A percentile compares a stretch with the other conserved stretches of the same genome.
Conservation (phyloP, 2,113 vertebrate genomes). For the zebrafish (Danio rerio) region DNA sequence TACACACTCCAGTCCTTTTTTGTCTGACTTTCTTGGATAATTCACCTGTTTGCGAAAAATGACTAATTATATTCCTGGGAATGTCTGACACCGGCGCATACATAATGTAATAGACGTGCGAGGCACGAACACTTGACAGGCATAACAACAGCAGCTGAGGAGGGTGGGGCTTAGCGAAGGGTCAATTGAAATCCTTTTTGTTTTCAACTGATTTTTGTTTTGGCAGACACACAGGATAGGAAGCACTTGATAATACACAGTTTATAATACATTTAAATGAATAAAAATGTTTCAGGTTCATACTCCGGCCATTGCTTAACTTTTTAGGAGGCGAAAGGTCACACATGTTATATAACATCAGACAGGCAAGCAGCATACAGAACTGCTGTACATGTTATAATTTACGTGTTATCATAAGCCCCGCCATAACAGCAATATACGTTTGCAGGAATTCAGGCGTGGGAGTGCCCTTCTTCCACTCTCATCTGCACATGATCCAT, state of each 20-base stretch:
- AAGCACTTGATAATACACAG: background rate
- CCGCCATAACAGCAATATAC: slow-evolving; percentile 41
- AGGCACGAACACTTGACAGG: no score
- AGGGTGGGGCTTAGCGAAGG: no score
- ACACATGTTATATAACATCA: slow-evolving; percentile 46
- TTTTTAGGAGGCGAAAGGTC: background rate
- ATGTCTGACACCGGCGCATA: no score
- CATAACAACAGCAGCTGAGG: no score
- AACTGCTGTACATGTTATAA: slow-evolving; percentile 7
- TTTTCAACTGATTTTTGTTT: slow-evolving; percentile 5
- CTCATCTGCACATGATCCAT: slow-evolving; percentile 21
- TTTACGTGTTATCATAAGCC: slow-evolving; percentile 28
- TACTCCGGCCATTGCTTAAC: slow-evolving; percentile 30
- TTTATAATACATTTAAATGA: background rate
- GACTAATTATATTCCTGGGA: no score
- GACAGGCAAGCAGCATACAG: slow-evolving; percentile 18
- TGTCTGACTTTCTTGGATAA: no score
- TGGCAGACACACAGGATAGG: background rate
- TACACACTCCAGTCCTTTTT: no score
- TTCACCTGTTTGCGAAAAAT: no score
- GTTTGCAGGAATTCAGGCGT: slow-evolving; percentile 19
- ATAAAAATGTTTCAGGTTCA: slow-evolving; percentile 7
- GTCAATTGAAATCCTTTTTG: background rate
- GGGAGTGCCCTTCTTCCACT: background rate
- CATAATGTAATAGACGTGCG: no score